Evolutionary conservation across 2,888 invertebrate species (phyloP).

Genomic region (Philopedon plagiatum): DNA sequence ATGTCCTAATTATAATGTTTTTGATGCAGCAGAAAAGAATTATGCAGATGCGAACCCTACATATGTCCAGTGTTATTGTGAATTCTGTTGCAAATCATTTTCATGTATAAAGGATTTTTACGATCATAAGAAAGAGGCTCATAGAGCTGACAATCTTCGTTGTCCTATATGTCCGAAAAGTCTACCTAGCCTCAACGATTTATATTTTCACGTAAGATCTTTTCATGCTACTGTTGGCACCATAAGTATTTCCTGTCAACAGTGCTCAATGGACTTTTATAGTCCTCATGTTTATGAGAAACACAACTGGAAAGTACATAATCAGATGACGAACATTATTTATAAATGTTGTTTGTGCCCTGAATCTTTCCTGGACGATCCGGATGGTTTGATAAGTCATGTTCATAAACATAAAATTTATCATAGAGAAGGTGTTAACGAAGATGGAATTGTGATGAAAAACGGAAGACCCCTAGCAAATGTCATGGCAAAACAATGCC

Average conservation of each 20-base stretch:
- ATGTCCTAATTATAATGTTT: neutral
- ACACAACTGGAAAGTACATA: neutral
- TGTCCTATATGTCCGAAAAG: no score
- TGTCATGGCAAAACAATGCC: neutral
- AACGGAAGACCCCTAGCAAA: neutral
- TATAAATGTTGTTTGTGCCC: slow-evolving; percentile 13
- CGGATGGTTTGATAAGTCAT: slow-evolving; percentile 5
- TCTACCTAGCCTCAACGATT: no score
- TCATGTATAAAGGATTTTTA: no score
- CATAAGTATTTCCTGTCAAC: no score
- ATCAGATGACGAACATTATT: neutral
- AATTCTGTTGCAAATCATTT: no score
- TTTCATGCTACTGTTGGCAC: no score
- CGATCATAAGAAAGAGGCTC: no score
- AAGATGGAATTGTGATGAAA: neutral
- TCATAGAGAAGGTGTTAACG: neutral
- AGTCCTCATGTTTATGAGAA: neutral
- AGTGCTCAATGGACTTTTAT: neutral
- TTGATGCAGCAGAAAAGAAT: neutral
- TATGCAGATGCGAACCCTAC: no score
- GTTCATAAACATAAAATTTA: neutral
- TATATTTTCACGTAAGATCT: no score
- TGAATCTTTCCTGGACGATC: no score
- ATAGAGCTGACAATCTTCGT: no score
- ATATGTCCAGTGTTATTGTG: no score